Base-by-base conservation (phyloP, 2,888 invertebrate genomes). In the Dicyrtoma fusca region DNA sequence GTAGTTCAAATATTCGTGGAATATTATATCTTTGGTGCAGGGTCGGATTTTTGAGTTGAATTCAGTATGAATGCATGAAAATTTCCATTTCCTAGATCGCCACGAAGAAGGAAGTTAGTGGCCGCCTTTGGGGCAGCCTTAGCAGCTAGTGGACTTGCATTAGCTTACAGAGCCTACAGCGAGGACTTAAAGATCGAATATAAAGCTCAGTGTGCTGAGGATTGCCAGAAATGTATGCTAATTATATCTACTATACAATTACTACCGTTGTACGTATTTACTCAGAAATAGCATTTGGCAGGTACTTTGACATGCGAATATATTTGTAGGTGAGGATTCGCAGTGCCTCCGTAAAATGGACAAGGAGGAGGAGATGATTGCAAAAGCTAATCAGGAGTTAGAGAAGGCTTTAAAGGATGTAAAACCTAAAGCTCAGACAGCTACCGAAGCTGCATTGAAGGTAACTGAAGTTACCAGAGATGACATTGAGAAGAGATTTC, bases 391-490 rank as follows among this genome's bases (percentile, higher is more conserved):
- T 51, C 19, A 55, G n/a, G 79, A 79, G 21, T 72, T 79, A 49
- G 80, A 80, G 63, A 76, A 72, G 17, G 79, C 79, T 14, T 62
- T 80, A 47, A 75, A 76, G 42, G 80, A 79, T 65, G 76, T 79
- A 1, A 79, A 79, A 49, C 74, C 75, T 0, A 79, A 79, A 72
- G 78, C 77, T 34, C 74, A 79, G 1, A 75, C 76, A 45, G 78
- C 75, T 47, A 79, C 79, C 14, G 80, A 80, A 68, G 71, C 72
- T 14, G 80, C 80, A n/a, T 59, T 80, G 34, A 80, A 79, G 74
- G 77, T 71, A 62, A 34, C 51, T 51, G 51, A 21, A 6, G 51
- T 19, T 51, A 51, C 17, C 17, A 51, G 6, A 17, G 51, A 3
- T 17, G 21, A 21, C 51, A 3, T 51, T 21, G 21, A 51, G 51